A percentile compares a stretch with the other conserved stretches of the same genome.
Evolutionary conservation across 2,113 vertebrate genomes (phyloP).

Genomic region (Pelmatolapia mariae): DNA sequence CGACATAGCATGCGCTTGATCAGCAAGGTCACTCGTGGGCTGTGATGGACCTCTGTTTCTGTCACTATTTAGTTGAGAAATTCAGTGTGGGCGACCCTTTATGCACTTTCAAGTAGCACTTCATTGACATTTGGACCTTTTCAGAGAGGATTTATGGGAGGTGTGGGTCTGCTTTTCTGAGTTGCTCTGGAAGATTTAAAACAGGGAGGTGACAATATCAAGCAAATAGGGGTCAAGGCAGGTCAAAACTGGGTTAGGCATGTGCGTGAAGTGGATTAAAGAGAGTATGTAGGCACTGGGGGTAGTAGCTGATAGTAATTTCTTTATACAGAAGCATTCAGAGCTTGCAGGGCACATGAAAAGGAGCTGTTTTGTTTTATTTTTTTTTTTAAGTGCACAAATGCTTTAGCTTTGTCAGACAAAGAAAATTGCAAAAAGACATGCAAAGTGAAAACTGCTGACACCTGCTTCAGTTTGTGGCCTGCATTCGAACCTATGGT

Average conservation of each 20-base stretch:
- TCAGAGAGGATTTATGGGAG: constrained; percentile 19
- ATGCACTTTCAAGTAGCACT: constrained; percentile 14
- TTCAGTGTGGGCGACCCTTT: constrained; percentile 16
- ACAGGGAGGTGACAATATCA: neutral
- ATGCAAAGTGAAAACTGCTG: neutral
- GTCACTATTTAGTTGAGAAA: constrained; percentile 34
- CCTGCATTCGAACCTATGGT: neutral
- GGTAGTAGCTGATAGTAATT: neutral
- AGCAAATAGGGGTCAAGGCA: constrained; percentile 34
- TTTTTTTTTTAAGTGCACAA: neutral
- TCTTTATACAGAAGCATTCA: neutral
- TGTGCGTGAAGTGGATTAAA: constrained; percentile 7
- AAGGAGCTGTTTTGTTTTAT: neutral
- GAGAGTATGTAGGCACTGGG: neutral
- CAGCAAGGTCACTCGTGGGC: neutral
- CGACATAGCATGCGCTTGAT: neutral
- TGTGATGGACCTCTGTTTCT: constrained; percentile 15
- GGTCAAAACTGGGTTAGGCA: constrained; percentile 1
- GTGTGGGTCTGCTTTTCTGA: neutral
- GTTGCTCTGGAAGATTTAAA: constrained; percentile 16
- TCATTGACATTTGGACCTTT: constrained; percentile 30
- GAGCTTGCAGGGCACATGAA: neutral
- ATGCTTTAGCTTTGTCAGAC: neutral
- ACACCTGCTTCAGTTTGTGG: neutral
- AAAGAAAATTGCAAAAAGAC: neutral